phyloP scores from a whole-genome alignment of 2,888 invertebrate species.

The Sminthurinus aureus region DNA sequence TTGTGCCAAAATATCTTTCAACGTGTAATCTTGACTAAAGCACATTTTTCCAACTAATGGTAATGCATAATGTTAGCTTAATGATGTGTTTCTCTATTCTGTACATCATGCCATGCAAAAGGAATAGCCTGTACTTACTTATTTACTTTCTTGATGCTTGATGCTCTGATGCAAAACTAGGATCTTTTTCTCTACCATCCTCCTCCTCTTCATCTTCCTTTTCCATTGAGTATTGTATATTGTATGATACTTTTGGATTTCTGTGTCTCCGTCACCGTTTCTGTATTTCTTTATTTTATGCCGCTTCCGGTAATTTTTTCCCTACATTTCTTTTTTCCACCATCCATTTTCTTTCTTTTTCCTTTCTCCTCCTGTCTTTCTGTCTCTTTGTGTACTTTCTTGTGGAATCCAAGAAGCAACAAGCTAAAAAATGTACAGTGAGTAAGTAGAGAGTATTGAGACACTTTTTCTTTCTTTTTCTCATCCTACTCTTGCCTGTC shows the following conservation, averaged over 20 bases:
- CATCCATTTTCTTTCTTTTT: neutral
- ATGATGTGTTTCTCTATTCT: conserved; percentile 40
- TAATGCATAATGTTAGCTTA: conserved; percentile 33
- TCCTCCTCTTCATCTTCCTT: neutral
- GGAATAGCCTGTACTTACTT: neutral
- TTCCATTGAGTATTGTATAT: too few species aligned
- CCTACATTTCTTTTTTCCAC: neutral
- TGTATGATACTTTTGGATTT: neutral
- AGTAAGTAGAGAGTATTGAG: neutral
- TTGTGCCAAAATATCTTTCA: conserved; percentile 56
- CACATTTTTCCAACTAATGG: conserved; percentile 38
- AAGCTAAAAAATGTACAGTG: conserved; percentile 13
- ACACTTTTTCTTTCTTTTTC: neutral
- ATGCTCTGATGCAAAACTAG: neutral
- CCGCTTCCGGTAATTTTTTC: conserved; percentile 34
- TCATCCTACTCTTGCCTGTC: neutral
- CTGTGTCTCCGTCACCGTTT: neutral
- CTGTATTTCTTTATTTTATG: conserved; percentile 7
- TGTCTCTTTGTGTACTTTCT: conserved; percentile 2
- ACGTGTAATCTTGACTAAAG: conserved; percentile 39
- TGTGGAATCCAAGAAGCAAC: neutral
- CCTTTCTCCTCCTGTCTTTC: neutral
- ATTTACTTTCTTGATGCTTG: neutral
- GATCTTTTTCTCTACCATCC: conserved; percentile 20
- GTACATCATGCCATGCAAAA: neutral